These are phyloP conservation scores for Dione vanillae DNA, from an alignment of 2,888 invertebrate species.

Conservation along the genomic window DNA sequence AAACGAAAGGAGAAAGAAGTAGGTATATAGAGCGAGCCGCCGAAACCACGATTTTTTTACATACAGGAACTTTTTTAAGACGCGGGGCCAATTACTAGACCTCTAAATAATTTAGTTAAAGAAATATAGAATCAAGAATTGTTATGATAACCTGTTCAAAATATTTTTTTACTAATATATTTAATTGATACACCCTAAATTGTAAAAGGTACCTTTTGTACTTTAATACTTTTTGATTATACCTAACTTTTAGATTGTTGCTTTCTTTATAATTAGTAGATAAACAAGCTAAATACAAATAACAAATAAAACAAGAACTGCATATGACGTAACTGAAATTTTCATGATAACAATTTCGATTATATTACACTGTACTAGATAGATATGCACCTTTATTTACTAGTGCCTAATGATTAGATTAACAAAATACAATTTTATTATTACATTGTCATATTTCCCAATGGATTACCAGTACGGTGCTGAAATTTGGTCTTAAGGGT, in stretches of 20 bases:
- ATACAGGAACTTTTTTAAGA: background rate
- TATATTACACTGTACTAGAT: background rate
- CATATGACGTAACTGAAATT: no score
- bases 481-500: slow-evolving; percentile 26
- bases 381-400: background rate
- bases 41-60: background rate
- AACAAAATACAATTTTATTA: slow-evolving; percentile 18
- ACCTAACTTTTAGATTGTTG: no score
- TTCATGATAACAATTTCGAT: background rate
- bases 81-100: background rate
- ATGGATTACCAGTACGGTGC: slow-evolving; percentile 20
- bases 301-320: no score
- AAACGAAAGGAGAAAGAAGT: background rate
- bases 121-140: background rate
- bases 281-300: no score
- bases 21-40: background rate
- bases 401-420: background rate
- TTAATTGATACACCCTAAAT: no score
- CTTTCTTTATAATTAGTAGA: no score
- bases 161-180: no score
- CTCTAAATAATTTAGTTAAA: background rate
- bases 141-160: no score
- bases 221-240: no score
- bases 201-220: no score
- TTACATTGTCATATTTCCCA: slow-evolving; percentile 35